These are phyloP conservation scores for Lepisosteus oculatus DNA, from an alignment of 2,113 vertebrate species.

Conservation along the genomic window DNA sequence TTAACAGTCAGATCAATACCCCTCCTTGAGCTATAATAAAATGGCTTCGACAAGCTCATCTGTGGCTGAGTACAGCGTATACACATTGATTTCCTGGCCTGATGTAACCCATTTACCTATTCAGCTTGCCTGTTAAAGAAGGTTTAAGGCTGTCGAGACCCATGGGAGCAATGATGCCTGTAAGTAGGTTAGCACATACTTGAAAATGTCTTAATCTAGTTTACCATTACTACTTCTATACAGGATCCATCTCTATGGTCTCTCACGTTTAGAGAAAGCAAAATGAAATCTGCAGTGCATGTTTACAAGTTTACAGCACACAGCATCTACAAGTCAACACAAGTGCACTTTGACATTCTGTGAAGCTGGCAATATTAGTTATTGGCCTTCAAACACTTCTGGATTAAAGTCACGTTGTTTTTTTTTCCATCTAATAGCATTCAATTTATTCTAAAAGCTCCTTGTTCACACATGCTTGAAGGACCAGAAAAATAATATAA, in stretches of 20 bases:
- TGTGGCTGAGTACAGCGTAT: conserved; percentile 67
- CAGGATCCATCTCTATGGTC: conserved; percentile 22
- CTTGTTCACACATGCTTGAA: too few species aligned
- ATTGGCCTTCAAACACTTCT: background rate
- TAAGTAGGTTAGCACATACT: conserved; percentile 71
- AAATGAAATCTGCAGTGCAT: conserved; percentile 2
- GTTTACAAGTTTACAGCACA: background rate
- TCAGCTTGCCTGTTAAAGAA: conserved; percentile 72
- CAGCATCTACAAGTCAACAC: background rate
- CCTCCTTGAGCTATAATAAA: conserved; percentile 76
- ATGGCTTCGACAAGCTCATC: conserved; percentile 73
- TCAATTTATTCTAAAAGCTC: background rate
- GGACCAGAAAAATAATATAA: conserved; percentile 45
- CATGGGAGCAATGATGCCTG: conserved; percentile 72
- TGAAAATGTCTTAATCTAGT: conserved; percentile 73
- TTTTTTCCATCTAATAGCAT: background rate
- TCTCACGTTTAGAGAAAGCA: conserved; percentile 4
- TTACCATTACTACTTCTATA: conserved; percentile 45
- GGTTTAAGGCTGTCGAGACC: conserved; percentile 68
- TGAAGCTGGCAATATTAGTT: background rate
- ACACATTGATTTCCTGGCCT: conserved; percentile 81
- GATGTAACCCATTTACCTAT: conserved; percentile 80
- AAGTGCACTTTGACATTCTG: background rate
- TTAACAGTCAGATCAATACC: conserved; percentile 73
- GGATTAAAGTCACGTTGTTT: background rate